Evolutionary conservation across 2,113 vertebrate species (phyloP), one percentile per base, ranked within the genome.

Genomic region (Natator depressus): DNA sequence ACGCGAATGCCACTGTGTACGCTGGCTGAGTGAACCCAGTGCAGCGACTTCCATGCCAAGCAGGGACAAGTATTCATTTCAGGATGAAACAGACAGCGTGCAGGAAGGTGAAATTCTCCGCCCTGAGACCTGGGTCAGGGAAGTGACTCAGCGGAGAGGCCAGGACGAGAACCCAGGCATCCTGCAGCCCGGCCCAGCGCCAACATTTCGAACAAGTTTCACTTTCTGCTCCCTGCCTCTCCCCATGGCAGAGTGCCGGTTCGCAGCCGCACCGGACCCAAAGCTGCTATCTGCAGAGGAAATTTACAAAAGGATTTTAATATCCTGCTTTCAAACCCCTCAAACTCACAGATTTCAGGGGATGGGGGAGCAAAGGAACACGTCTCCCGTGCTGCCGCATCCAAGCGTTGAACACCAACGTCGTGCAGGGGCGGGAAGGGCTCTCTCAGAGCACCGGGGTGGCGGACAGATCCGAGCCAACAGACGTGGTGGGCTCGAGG

Each of bases 1-100:
- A 2, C 9, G 2, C n/a, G 1, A 17, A 38, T 38, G 65, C 16
- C 35, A 2, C 35, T 1, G 8, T 8, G 8, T 5, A 10, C n/a
- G 19, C 35, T 20, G 17, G 65, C 35, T 20, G 65, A 69, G 31
- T 6, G 12, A 31, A 29, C 10, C 29, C 59, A 7, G 59, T 13
- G 59, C 59, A 62, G 59, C 29, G 6, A 55, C 42, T 42, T 42
- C 42, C 42, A 42, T 24, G 54, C 54, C 54, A 24, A 22, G 22
- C 54, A 55, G 54, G 54, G 27, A 29, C 57, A 13, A 13, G 27
- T 62, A 27, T 13, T 2, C 57, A 5, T 62, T 31, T 12, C 57
- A 31, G 25, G 55, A 11, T 59, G 10, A 11, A 31, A 31, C 27
- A 13, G 29, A 3, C 59, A 35, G 62, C 6, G 16, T 7, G 31